Conservation (phyloP, 2,888 invertebrate species). For the Bimastos eiseni region DNA sequence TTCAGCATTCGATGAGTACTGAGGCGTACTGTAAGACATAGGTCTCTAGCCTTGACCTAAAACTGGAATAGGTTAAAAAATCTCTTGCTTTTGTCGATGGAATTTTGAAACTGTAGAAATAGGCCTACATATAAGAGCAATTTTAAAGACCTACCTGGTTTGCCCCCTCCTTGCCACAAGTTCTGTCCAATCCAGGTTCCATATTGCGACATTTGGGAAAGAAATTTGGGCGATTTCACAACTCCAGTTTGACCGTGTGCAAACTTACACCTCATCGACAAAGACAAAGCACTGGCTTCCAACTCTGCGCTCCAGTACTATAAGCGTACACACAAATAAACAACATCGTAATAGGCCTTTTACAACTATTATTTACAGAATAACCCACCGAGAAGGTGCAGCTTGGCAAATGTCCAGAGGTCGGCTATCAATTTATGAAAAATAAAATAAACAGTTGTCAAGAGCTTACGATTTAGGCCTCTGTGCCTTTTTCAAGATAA, state of each 20-base stretch:
- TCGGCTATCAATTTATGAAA: no score
- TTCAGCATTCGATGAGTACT: no score
- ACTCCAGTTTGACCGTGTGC: background rate
- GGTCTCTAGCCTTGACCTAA: no score
- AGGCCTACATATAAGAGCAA: background rate
- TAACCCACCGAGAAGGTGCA: no score
- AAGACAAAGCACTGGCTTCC: background rate
- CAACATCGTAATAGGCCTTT: background rate
- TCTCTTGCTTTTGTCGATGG: background rate
- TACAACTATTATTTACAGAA: no score
- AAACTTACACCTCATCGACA: background rate
- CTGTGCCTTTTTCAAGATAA: no score
- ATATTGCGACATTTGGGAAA: background rate
- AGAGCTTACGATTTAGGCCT: no score
- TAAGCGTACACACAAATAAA: background rate
- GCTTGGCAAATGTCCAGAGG: no score
- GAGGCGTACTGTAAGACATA: no score
- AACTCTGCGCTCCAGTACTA: slow-evolving; percentile 1
- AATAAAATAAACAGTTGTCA: no score
- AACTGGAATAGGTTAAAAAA: background rate
- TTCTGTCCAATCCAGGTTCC: background rate
- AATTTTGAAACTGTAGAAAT: background rate
- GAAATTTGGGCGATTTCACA: background rate
- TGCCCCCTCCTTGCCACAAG: background rate
- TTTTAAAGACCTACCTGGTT: background rate